phyloP scores from a whole-genome alignment of 2,113 vertebrate species.

The Nothocercus julius region DNA sequence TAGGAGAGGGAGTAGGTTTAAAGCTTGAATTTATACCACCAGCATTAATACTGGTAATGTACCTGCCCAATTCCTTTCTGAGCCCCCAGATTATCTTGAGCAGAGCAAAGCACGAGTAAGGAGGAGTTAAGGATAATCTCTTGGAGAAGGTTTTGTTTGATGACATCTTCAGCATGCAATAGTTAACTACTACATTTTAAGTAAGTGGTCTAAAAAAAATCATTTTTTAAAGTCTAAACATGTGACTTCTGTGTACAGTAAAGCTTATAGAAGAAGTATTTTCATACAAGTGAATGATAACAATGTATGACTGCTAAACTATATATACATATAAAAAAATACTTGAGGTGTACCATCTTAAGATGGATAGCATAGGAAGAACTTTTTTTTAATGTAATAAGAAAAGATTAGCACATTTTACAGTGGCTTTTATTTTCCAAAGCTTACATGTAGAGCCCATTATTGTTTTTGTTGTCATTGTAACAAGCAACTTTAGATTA shows the following conservation, averaged over 20 bases:
- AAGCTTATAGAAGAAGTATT: background rate
- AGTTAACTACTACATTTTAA: background rate
- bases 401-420: background rate
- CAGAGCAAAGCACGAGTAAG: background rate
- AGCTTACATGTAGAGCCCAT: background rate
- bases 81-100: background rate
- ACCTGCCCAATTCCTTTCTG: rapidly evolving
- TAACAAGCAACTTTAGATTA: background rate
- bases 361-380: background rate
- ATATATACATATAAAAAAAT: too few species aligned
- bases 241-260: background rate
- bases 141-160: background rate
- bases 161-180: background rate
- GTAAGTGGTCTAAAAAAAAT: background rate
- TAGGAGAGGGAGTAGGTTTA: background rate
- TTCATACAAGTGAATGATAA: background rate
- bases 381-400: background rate
- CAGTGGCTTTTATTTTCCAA: background rate
- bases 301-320: background rate
- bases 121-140: background rate
- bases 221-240: background rate
- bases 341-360: too few species aligned
- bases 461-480: background rate
- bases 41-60: background rate
- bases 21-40: background rate